A percentile compares a stretch with the other conserved stretches of the same genome.
These are phyloP conservation scores for Hypomesus transpacificus DNA, from an alignment of 2,113 vertebrate species.

Conservation along the genomic window DNA sequence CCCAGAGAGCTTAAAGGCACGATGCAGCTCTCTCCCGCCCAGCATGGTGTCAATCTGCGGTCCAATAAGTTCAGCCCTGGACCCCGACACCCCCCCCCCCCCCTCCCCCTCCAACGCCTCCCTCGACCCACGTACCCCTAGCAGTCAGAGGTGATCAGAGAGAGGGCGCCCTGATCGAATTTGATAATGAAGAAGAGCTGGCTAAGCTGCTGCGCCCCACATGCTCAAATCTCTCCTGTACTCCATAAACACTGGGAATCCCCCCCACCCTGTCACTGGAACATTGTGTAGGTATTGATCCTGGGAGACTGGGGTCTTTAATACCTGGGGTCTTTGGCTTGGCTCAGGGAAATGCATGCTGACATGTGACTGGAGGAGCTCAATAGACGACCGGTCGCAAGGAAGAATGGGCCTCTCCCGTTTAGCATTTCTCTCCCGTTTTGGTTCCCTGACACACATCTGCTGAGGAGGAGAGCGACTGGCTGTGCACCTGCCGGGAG, in stretches of 20 bases:
- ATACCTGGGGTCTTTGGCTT: constrained; percentile 68
- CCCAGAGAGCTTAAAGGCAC: not conserved
- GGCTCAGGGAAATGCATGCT: constrained; percentile 63
- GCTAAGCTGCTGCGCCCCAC: constrained; percentile 73
- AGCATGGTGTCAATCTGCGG: constrained; percentile 53
- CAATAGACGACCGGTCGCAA: constrained; percentile 61
- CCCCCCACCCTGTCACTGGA: constrained; percentile 61
- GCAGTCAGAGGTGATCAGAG: constrained; percentile 69
- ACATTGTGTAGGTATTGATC: constrained; percentile 79
- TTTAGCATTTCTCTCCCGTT: constrained; percentile 61
- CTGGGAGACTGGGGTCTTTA: constrained; percentile 61
- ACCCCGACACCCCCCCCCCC: constrained; percentile 5
- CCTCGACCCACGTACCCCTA: constrained; percentile 30
- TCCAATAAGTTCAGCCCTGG: not conserved
- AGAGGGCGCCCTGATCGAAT: constrained; percentile 69
- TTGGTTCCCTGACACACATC: constrained; percentile 67
- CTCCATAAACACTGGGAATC: constrained; percentile 61
- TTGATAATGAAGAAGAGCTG: constrained; percentile 76
- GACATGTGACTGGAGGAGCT: constrained; percentile 67
- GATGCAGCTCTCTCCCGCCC: constrained; percentile 40
- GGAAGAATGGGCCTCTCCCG: constrained; percentile 68
- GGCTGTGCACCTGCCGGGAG: constrained; percentile 67
- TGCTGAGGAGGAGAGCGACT: constrained; percentile 61
- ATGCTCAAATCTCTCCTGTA: constrained; percentile 68
- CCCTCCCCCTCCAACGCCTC: constrained; percentile 27